These are phyloP conservation scores for Choloepus didactylus DNA, from an alignment of 2,797 vertebrate species.

Conservation along the genomic window DNA sequence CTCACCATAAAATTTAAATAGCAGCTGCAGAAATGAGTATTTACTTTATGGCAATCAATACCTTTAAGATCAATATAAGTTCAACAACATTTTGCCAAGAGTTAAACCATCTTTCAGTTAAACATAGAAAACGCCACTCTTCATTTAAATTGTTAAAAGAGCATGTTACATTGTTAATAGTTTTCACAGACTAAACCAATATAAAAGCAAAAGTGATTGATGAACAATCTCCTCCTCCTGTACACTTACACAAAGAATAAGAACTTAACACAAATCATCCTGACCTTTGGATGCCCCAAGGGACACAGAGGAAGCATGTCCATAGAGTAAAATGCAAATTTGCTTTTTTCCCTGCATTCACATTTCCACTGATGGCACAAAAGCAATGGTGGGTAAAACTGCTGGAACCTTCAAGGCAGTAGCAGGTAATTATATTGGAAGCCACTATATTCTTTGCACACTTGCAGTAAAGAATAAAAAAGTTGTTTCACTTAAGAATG, in stretches of 20 bases:
- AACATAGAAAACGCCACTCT: background rate
- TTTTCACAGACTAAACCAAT: constrained; percentile 63
- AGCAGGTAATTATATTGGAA: background rate
- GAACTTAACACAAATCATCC: background rate
- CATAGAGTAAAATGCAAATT: background rate
- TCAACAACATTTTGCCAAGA: constrained; percentile 54
- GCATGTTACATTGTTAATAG: constrained; percentile 21
- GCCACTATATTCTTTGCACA: background rate
- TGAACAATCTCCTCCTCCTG: background rate
- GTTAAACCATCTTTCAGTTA: constrained; percentile 8
- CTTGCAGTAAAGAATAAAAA: constrained; percentile 33
- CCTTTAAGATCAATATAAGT: constrained; percentile 26
- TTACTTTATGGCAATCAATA: constrained; percentile 49
- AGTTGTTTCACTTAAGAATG: constrained; percentile 13
- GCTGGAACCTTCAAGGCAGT: background rate
- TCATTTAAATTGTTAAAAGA: constrained; percentile 46
- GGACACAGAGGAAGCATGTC: background rate
- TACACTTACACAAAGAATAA: background rate
- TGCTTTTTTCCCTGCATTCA: background rate
- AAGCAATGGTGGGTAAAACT: background rate
- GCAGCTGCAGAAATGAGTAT: constrained; percentile 1
- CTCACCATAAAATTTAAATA: constrained; percentile 33
- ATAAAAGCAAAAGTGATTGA: constrained; percentile 43
- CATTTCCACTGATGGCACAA: background rate
- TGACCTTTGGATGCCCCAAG: background rate